These are phyloP conservation scores for Trichonephila inaurata DNA, from an alignment of 1,140 invertebrate genomes.

Conservation along the genomic window DNA sequence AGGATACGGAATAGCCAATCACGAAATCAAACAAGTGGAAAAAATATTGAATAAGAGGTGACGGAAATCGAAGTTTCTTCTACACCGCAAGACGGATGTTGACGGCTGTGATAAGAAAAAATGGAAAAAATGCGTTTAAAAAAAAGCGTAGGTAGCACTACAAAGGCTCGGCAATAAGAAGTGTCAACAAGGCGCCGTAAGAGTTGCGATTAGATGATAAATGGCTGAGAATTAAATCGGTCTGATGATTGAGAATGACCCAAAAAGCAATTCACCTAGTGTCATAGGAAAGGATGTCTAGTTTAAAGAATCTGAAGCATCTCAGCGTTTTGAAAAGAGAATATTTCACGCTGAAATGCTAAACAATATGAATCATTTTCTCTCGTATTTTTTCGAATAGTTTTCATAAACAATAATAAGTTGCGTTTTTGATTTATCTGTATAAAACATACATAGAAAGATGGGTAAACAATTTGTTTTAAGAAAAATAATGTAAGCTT, in stretches of 20 bases:
- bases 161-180: not conserved
- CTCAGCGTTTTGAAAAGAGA: too few species aligned
- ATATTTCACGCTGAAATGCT: too few species aligned
- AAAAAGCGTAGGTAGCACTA: slow-evolving; percentile 5
- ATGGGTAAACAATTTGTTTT: too few species aligned
- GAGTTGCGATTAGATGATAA: not conserved
- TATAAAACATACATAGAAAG: too few species aligned
- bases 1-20: slow-evolving; percentile 14
- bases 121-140: not conserved
- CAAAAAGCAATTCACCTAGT: not conserved
- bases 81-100: not conserved
- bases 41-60: not conserved
- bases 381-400: too few species aligned
- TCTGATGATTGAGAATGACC: slow-evolving; percentile 1
- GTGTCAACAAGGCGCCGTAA: not conserved
- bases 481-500: too few species aligned
- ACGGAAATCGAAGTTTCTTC: not conserved
- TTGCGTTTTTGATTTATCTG: too few species aligned
- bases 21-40: not conserved
- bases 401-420: too few species aligned
- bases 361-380: too few species aligned
- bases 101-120: not conserved
- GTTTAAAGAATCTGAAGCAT: not conserved
- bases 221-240: not conserved
- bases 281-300: not conserved